A percentile compares a stretch with the other conserved stretches of the same genome.
Conservation (phyloP, 2,797 vertebrate genomes). For the Lacerta agilis region DNA sequence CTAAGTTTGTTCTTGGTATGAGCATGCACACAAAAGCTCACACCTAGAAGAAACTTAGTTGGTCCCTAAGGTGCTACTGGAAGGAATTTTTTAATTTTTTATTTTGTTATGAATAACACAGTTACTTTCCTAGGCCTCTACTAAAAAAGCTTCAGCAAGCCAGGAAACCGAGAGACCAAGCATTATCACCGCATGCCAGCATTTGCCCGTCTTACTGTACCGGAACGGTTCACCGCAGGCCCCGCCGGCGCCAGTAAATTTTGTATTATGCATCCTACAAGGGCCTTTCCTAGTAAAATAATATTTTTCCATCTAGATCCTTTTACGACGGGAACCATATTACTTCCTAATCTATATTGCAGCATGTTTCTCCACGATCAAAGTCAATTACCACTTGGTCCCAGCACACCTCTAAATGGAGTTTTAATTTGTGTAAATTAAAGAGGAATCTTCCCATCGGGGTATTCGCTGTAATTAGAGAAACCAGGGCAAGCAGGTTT, state of each 20-base stretch:
- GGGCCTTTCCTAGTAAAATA: conserved; percentile 47
- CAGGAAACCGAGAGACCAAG: neutral
- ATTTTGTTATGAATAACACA: neutral
- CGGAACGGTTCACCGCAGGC: neutral
- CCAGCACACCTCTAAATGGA: conserved; percentile 70
- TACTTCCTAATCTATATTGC: conserved; percentile 65
- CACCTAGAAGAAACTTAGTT: too few relatives aligned
- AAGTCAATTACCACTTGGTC: conserved; percentile 75
- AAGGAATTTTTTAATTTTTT: too few relatives aligned
- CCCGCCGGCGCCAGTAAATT: conserved; percentile 18
- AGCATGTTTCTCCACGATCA: conserved; percentile 59
- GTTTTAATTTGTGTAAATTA: conserved; percentile 78
- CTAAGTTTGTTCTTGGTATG: too few relatives aligned
- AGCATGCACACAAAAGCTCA: too few relatives aligned
- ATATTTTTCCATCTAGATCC: conserved; percentile 54
- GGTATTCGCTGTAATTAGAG: conserved; percentile 69
- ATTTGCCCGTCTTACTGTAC: conserved; percentile 7
- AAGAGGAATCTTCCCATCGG: conserved; percentile 67
- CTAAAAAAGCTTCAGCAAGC: neutral
- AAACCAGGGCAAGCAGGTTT: conserved; percentile 70
- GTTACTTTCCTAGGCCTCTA: neutral
- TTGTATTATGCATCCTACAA: neutral
- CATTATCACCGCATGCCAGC: neutral
- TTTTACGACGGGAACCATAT: conserved; percentile 21
- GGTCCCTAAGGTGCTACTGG: too few relatives aligned